These are phyloP conservation scores for Scarus forsteni DNA, from an alignment of 2,797 vertebrate genomes.

Conservation along the genomic window DNA sequence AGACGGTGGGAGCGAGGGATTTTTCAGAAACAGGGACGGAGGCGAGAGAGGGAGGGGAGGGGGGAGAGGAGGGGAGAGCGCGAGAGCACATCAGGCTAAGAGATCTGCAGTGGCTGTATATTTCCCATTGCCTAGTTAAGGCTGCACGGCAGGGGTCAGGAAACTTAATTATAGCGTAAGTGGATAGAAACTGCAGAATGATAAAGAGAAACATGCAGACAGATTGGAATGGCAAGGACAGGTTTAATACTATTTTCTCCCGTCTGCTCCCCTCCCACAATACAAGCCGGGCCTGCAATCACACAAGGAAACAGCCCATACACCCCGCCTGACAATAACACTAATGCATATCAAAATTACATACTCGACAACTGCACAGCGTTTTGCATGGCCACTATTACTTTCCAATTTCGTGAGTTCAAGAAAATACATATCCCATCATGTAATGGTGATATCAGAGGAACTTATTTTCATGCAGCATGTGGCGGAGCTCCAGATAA, in stretches of 20 bases:
- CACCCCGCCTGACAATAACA: constrained; percentile 86
- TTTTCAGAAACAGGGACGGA: constrained; percentile 67
- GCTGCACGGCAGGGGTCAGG: constrained; percentile 95
- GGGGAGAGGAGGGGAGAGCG: constrained; percentile 65
- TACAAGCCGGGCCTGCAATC: constrained; percentile 91
- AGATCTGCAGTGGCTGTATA: constrained; percentile 94
- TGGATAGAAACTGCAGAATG: constrained; percentile 97
- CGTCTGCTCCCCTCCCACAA: constrained; percentile 93
- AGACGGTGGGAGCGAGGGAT: constrained; percentile 60
- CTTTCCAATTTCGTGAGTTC: constrained; percentile 80
- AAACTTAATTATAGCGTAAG: constrained; percentile 99
- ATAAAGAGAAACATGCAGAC: constrained; percentile 98
- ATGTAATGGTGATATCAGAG: constrained; percentile 79
- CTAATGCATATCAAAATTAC: constrained; percentile 91
- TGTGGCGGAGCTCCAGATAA: constrained; percentile 73
- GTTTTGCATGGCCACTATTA: constrained; percentile 76
- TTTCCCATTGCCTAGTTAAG: constrained; percentile 97
- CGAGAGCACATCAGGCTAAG: constrained; percentile 89
- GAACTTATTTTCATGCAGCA: constrained; percentile 72
- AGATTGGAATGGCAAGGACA: constrained; percentile 98
- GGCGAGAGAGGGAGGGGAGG: constrained; percentile 50
- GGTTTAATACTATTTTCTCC: constrained; percentile 97
- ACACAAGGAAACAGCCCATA: constrained; percentile 81
- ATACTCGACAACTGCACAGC: constrained; percentile 77
- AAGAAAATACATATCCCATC: constrained; percentile 76